Conservation (phyloP, 2,797 vertebrate genomes). For the Etheostoma perlongum region DNA sequence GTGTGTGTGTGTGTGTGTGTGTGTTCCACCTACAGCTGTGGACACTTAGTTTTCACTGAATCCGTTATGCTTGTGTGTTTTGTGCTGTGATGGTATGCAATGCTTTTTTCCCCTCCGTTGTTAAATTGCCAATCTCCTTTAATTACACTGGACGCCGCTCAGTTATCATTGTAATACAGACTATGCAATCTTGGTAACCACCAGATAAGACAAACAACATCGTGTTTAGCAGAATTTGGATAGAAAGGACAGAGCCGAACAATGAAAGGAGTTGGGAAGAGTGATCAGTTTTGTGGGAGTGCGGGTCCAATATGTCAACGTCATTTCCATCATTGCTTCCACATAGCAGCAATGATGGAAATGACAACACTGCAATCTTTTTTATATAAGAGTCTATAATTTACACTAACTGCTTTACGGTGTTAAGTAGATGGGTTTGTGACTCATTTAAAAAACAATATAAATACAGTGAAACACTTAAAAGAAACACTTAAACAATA, state of each 20-base stretch:
- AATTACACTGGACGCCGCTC: slow-evolving; percentile 10
- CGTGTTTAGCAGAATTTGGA: slow-evolving; percentile 10
- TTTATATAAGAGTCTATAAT: neutral
- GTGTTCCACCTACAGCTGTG: neutral
- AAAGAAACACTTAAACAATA: neutral
- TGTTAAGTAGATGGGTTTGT: neutral
- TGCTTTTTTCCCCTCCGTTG: neutral
- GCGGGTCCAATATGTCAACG: slow-evolving; percentile 3
- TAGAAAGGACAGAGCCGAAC: slow-evolving; percentile 11
- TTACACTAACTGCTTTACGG: neutral
- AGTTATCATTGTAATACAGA: slow-evolving; percentile 40
- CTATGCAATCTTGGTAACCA: slow-evolving; percentile 12
- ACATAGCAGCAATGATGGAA: neutral
- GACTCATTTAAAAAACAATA: neutral
- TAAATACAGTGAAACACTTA: neutral
- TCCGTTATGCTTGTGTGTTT: neutral
- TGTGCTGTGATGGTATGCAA: neutral
- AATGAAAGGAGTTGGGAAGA: neutral
- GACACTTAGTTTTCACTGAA: neutral
- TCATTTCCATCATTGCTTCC: slow-evolving; percentile 3
- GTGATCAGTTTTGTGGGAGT: neutral
- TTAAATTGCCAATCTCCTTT: slow-evolving; percentile 19
- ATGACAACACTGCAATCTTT: neutral
- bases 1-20: neutral
- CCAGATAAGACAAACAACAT: slow-evolving; percentile 15